Percentiles rank a stretch among this genome's conserved stretches.
phyloP scores from a whole-genome alignment of 2,113 vertebrate genomes.

The Bambusicola thoracicus region DNA sequence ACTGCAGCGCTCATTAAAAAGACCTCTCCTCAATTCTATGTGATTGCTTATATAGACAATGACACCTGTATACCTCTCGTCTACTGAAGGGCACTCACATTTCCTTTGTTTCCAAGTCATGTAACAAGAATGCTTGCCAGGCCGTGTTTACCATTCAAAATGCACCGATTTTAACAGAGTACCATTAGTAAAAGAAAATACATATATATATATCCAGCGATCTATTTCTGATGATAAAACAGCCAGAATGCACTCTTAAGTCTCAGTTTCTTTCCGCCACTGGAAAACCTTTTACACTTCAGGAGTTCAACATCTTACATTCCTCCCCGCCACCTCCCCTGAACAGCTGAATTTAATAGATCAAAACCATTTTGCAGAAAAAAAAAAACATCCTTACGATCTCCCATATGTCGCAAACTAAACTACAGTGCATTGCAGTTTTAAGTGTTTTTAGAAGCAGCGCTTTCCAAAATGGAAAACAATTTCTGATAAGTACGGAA shows the following conservation, averaged over 20 bases:
- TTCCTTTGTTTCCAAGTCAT: neutral
- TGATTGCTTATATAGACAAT: neutral
- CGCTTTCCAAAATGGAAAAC: constrained; percentile 24
- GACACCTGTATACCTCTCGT: neutral
- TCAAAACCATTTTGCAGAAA: neutral
- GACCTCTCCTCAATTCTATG: neutral
- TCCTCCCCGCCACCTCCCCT: neutral
- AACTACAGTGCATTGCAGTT: neutral
- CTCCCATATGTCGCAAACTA: constrained; percentile 42
- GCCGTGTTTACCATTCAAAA: neutral
- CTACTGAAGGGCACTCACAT: neutral
- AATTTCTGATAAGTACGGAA: neutral
- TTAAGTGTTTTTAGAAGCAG: constrained; percentile 25
- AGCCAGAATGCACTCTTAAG: neutral
- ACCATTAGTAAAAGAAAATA: neutral
- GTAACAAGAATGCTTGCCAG: neutral
- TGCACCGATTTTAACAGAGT: neutral
- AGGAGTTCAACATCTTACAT: neutral
- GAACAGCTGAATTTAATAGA: constrained; percentile 39
- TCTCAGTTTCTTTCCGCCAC: neutral
- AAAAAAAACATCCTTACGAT: neutral
- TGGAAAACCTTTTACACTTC: constrained; percentile 21
- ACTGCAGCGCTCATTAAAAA: neutral
- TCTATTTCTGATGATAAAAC: neutral
- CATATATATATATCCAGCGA: neutral